Base-by-base conservation (phyloP, 2,113 vertebrate species). In the Triplophysa siluroides region DNA sequence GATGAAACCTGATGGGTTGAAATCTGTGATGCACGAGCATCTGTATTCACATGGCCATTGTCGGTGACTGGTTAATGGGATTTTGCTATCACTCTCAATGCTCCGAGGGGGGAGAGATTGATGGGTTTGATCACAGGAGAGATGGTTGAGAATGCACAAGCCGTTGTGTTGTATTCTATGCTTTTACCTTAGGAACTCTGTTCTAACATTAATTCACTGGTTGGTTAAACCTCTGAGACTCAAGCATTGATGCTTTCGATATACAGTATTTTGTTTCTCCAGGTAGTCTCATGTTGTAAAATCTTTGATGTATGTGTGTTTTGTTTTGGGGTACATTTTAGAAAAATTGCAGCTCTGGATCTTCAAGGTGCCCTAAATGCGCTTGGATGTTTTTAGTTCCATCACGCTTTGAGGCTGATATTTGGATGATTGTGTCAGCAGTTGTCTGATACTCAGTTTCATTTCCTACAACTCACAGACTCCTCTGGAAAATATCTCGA, bases 61-160 rank as follows among this genome's bases (percentile, higher is more conserved):
- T 72, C 47, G 38, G 52, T 62, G 72, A 62, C 10, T 45, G 72
- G 54, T 38, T 43, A 23, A 62, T 61, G 58, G 72, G 38, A 26
- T 75, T 71, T 75, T 47, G 54, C 71, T 61, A 60, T 45, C 56
- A 47, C 56, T 23, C 56, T 23, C 16, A 74, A 74, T 33, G 21
- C 29, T 26, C 38, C 21, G 26, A 47, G 58, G 38, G 62, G 74
- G 65, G 26, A 9, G 16, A 52, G 74, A 76, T 65, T 61, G 61
- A 76, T 76, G 60, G 18, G 23, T 76, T 38, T 76, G 74, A 76
- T 76, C 61, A 52, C 16, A 18, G n/a, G 38, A 16, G 74, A 50
- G 61, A n/a, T 24, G n/a, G 24, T 29, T 26, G 21, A 47, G 33
- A 45, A 61, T 73, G 29, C 23, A 24, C 61, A 54, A 26, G 52